Conservation (phyloP, 2,113 vertebrate species). For the Dasyurus viverrinus region DNA sequence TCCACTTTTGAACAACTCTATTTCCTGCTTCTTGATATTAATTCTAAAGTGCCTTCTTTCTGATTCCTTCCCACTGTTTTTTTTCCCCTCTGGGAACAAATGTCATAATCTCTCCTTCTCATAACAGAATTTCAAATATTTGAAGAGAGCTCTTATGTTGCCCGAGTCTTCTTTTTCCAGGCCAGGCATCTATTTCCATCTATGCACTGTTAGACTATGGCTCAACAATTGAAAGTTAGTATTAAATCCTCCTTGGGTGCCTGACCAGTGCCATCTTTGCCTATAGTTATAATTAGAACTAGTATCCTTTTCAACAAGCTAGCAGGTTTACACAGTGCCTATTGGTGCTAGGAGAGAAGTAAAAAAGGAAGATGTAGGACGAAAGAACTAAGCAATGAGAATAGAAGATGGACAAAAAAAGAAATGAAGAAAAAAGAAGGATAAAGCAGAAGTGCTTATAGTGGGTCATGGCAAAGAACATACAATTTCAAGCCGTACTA, state of each 20-base stretch:
- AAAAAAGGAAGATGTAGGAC: not conserved
- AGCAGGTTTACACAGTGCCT: not conserved
- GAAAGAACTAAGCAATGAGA: not conserved
- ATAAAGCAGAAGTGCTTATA: not conserved
- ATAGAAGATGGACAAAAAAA: not conserved
- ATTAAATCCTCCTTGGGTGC: constrained; percentile 22
- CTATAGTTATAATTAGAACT: not conserved
- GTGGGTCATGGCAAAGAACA: not conserved
- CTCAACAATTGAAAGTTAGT: constrained; percentile 14
- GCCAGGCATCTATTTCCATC: constrained; percentile 2
- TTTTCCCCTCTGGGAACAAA: not conserved
- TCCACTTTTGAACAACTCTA: not conserved
- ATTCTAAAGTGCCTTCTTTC: not conserved
- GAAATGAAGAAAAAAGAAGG: not conserved
- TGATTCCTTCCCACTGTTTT: not conserved
- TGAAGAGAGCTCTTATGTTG: not conserved
- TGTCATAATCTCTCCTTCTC: not conserved
- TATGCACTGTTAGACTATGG: constrained; percentile 34
- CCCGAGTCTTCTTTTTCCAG: not conserved
- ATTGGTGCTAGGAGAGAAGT: not conserved
- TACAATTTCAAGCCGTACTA: not conserved
- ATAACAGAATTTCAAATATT: not conserved
- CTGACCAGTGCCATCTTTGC: not conserved
- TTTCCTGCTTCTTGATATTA: not conserved
- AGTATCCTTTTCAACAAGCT: not conserved